These are phyloP conservation scores for Austrolebias charrua DNA, from an alignment of 2,797 vertebrate genomes.

Conservation along the genomic window DNA sequence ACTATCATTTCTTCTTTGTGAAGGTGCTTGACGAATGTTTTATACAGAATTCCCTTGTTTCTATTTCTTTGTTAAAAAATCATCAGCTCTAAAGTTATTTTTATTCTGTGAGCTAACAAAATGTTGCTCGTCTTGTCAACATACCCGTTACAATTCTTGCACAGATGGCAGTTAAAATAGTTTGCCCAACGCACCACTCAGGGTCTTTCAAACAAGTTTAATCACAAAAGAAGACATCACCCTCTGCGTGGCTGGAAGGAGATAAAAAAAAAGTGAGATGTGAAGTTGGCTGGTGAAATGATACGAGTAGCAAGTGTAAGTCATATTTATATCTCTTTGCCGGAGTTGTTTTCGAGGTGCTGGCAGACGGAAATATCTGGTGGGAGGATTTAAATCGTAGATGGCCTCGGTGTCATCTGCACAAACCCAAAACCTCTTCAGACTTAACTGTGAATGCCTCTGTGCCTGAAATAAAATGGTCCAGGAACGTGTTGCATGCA, in stretches of 20 bases:
- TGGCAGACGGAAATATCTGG: conserved; percentile 75
- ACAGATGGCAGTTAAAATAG: conserved; percentile 69
- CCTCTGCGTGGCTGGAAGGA: conserved; percentile 37
- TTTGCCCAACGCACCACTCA: conserved; percentile 32
- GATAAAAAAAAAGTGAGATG: conserved; percentile 25
- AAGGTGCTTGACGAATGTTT: background rate
- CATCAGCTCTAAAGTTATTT: conserved; percentile 23
- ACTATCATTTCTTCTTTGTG: background rate
- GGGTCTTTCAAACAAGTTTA: conserved; percentile 54
- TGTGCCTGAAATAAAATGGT: conserved; percentile 8
- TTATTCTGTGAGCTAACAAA: conserved; percentile 33
- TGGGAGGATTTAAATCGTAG: conserved; percentile 76
- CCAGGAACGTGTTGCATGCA: background rate
- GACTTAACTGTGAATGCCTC: conserved; percentile 39
- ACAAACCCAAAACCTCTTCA: conserved; percentile 58
- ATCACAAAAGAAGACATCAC: conserved; percentile 57
- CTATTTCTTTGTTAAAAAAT: conserved; percentile 3
- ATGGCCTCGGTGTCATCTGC: conserved; percentile 71
- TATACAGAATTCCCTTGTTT: background rate
- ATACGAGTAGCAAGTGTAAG: conserved; percentile 48
- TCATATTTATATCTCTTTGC: conserved; percentile 78
- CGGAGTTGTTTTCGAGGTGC: conserved; percentile 71
- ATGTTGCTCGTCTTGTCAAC: conserved; percentile 38
- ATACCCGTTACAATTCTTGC: conserved; percentile 43
- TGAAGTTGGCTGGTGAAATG: conserved; percentile 54